phyloP scores from a whole-genome alignment of 1,140 invertebrate species.

The Bombus balteatus region DNA sequence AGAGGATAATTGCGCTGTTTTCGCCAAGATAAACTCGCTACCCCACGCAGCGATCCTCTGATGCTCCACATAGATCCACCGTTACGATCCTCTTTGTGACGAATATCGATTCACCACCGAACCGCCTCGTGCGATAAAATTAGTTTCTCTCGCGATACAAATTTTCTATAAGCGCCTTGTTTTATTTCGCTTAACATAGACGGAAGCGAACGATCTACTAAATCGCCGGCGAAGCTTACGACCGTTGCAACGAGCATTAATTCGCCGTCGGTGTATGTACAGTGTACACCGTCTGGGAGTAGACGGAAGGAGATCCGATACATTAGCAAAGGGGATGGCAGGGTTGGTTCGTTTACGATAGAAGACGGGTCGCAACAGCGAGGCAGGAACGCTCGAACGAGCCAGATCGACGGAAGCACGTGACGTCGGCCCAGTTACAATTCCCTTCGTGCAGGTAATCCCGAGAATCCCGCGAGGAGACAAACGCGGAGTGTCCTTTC shows the following conservation, averaged over 20 bases:
- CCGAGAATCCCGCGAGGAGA: conserved; percentile 51
- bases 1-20: conserved; percentile 10
- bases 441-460: conserved; percentile 24
- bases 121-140: not conserved
- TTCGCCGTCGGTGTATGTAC: not conserved
- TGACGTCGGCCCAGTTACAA: conserved; percentile 30
- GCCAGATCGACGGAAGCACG: conserved; percentile 46
- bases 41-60: no score
- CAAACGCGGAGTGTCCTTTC: conserved; percentile 52
- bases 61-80: no score
- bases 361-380: not conserved
- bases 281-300: no score
- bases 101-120: not conserved
- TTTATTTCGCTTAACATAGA: no score
- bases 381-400: conserved; percentile 9
- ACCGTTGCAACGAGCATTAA: not conserved
- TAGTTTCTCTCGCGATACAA: no score
- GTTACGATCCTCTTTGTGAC: not conserved
- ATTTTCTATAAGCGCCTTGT: no score
- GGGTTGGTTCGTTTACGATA: not conserved
- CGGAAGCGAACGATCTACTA: no score
- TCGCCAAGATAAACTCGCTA: not conserved
- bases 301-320: conserved; percentile 7
- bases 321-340: conserved; percentile 22
- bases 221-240: not conserved